These are phyloP conservation scores for Channa argus DNA, from an alignment of 2,113 vertebrate species.

Conservation along the genomic window DNA sequence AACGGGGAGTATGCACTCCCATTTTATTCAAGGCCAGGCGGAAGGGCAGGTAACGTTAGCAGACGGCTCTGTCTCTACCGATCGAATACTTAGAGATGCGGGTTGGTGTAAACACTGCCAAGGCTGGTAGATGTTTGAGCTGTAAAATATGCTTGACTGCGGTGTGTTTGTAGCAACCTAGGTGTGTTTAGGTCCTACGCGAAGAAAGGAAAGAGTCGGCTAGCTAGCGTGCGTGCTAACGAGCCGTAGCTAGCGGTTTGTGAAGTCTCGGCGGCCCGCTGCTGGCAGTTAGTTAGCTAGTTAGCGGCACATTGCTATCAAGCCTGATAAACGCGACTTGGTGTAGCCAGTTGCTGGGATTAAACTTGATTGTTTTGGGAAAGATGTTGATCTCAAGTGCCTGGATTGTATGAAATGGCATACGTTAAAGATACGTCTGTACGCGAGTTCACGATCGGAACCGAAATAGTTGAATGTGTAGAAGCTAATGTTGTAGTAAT, in stretches of 20 bases:
- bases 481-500: constrained; percentile 19
- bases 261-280: constrained; percentile 67
- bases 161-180: neutral
- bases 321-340: constrained; percentile 73
- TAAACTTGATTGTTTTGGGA: constrained; percentile 36
- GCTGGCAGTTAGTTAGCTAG: constrained; percentile 65
- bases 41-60: constrained; percentile 81
- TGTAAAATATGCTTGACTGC: neutral
- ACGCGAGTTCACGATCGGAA: constrained; percentile 34
- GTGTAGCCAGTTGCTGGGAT: constrained; percentile 25
- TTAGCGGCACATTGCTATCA: constrained; percentile 74
- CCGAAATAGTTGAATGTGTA: constrained; percentile 36
- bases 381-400: constrained; percentile 22
- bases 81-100: constrained; percentile 8
- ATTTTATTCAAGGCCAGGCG: constrained; percentile 81
- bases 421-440: constrained; percentile 38
- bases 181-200: constrained; percentile 29
- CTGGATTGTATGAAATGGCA: constrained; percentile 55
- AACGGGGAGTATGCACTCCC: constrained; percentile 72
- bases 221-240: constrained; percentile 67
- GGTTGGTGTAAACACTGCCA: neutral
- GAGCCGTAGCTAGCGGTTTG: constrained; percentile 60
- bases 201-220: constrained; percentile 57
- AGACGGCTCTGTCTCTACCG: constrained; percentile 12
- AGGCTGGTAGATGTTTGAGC: neutral